Base-by-base conservation (phyloP, 2,888 invertebrate genomes). In the Netelia melanura region DNA sequence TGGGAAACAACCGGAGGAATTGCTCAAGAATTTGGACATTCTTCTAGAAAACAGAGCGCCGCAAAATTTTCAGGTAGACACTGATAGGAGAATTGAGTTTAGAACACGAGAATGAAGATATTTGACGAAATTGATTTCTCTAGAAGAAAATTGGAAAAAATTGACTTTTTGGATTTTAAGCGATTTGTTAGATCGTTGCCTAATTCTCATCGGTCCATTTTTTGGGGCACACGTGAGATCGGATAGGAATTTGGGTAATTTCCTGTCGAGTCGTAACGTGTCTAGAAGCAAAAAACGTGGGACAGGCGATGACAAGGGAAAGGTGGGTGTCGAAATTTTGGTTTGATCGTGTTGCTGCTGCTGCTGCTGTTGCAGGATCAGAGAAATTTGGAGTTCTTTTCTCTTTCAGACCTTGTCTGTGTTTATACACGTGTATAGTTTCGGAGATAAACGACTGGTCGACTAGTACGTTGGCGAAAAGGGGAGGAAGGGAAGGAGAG, bases 21-120 rank as follows among this genome's bases (percentile, higher is more conserved):
- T 89, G 67, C 89, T 93, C 82, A 92, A 92, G 86, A 90, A 91
- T 17, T 90, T 93, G 52, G 91, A 92, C 72, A 89, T 88, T 81
- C 91, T 92, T 61, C 87, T 93, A 76, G 86, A 89, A 83, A 90
- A 87, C 56, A 90, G 85, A 84, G 89, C 89, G 87, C 90, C 91
- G 87, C 90, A 86, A 88, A 86, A 80, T 81, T 86, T 87, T 86
- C 88, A 92, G 92, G 92, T 92, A 91, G 5, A 56, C n/a, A 30
- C 3, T 1, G 21, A 3, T 3, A 48, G 10, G 10, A 38, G 38
- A 56, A 71, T 10, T 25, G n/a, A 14, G 8, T 10, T 6, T 21
- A 61, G 9, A 2, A 10, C 3, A 25, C 25, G 25, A 21, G 10
- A 61, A 61, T 25, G 2, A 23, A 58, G 17, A n/a, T 9, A 17